phyloP scores from a whole-genome alignment of 2,888 invertebrate genomes.

The Ochlodes sylvanus region DNA sequence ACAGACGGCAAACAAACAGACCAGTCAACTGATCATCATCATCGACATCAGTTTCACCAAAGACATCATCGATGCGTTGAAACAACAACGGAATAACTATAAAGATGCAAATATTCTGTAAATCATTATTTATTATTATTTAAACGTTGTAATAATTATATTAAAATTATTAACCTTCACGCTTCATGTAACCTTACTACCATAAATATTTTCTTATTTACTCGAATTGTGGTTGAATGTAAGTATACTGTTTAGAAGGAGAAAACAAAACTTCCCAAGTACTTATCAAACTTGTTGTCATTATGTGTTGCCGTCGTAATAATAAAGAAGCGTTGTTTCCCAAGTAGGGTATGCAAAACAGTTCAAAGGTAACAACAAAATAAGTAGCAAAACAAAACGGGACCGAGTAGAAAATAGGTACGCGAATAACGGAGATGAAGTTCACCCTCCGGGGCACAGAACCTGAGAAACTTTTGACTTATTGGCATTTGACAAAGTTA shows the following conservation, averaged over 20 bases:
- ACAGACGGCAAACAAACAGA: too few species aligned
- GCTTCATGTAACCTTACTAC: too few species aligned
- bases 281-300: constrained; percentile 11
- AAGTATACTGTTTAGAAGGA: not conserved
- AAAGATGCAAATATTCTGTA: too few species aligned
- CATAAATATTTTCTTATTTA: too few species aligned
- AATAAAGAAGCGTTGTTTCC: constrained; percentile 17
- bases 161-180: too few species aligned
- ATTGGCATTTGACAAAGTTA: constrained; percentile 40
- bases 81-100: too few species aligned
- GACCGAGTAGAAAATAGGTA: constrained; percentile 12
- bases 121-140: too few species aligned
- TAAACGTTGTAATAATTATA: too few species aligned
- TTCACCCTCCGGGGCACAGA: constrained; percentile 13
- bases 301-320: constrained; percentile 18
- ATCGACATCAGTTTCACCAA: too few species aligned
- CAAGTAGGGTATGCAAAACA: constrained; percentile 28
- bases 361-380: constrained; percentile 33
- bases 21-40: too few species aligned
- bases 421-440: constrained; percentile 17
- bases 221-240: not conserved
- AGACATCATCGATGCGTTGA: too few species aligned
- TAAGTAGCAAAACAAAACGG: constrained; percentile 22
- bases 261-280: not conserved
- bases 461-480: constrained; percentile 39